A percentile compares a stretch with the other conserved stretches of the same genome.
phyloP scores from a whole-genome alignment of 2,888 invertebrate genomes.

The Pristionchus arcanus region DNA sequence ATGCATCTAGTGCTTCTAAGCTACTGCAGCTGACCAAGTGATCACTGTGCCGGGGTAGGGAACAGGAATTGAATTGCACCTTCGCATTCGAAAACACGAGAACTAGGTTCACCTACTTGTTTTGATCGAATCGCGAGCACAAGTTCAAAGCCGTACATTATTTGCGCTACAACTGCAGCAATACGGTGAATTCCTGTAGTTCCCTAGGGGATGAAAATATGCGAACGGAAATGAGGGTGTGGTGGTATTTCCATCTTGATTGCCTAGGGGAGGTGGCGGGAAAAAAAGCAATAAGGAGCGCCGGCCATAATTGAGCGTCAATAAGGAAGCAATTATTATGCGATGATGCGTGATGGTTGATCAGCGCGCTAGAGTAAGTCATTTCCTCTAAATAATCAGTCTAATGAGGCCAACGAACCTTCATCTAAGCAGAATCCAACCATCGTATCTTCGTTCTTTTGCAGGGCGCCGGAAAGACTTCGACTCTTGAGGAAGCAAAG shows the following conservation, averaged over 20 bases:
- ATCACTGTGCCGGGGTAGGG: background rate
- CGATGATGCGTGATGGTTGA: background rate
- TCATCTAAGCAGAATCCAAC: conserved; percentile 65
- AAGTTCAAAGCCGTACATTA: background rate
- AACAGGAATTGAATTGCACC: background rate
- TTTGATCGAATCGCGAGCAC: background rate
- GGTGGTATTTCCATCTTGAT: background rate
- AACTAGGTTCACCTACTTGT: background rate
- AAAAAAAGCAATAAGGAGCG: conserved; percentile 15
- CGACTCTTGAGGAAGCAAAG: conserved; percentile 63
- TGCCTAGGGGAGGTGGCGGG: background rate
- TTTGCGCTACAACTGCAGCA: background rate
- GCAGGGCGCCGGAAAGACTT: conserved; percentile 59
- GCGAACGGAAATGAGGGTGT: background rate
- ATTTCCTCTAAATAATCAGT: background rate
- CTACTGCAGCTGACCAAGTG: background rate
- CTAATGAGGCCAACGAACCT: conserved; percentile 56
- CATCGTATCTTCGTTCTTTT: conserved; percentile 59
- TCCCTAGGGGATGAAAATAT: background rate
- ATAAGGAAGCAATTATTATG: background rate
- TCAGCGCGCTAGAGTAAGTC: background rate
- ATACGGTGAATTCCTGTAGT: background rate
- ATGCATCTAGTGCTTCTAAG: background rate
- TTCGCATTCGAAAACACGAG: background rate
- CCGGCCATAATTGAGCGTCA: background rate